Evolutionary conservation across 1,140 invertebrate genomes (phyloP).

Genomic region (Cyphomyrmex costatus): DNA sequence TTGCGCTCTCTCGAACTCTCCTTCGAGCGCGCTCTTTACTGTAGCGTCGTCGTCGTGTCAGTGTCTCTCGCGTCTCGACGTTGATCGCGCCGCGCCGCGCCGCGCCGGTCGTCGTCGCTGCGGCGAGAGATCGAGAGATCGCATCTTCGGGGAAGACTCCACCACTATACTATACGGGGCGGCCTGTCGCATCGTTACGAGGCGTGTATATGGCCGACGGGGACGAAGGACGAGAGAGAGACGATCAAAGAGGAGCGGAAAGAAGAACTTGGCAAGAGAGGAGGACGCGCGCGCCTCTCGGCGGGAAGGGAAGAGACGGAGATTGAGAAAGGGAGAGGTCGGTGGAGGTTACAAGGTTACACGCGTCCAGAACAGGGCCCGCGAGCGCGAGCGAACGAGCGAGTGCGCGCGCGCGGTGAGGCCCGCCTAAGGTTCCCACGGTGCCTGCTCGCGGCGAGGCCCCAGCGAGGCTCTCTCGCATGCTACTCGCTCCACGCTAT

Average conservation of each 20-base stretch:
- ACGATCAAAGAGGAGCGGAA: slow-evolving; percentile 24
- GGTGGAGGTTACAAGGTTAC: slow-evolving; percentile 86
- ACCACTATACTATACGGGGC: neutral
- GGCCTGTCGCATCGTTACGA: slow-evolving; percentile 32
- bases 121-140: slow-evolving; percentile 51
- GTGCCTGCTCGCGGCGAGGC: slow-evolving; percentile 85
- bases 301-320: slow-evolving; percentile 57
- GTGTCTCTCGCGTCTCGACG: slow-evolving; percentile 31
- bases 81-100: neutral
- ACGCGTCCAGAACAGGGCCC: slow-evolving; percentile 83
- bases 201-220: slow-evolving; percentile 28
- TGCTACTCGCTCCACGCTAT: slow-evolving; percentile 82
- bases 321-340: slow-evolving; percentile 80
- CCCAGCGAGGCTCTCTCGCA: slow-evolving; percentile 79
- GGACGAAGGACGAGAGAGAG: slow-evolving; percentile 50
- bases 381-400: slow-evolving; percentile 57
- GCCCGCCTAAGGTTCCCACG: slow-evolving; percentile 86
- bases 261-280: slow-evolving; percentile 47
- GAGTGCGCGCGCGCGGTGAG: slow-evolving; percentile 69
- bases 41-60: slow-evolving; percentile 24
- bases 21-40: slow-evolving; percentile 4
- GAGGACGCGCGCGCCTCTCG: slow-evolving; percentile 41
- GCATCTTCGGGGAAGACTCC: slow-evolving; percentile 12
- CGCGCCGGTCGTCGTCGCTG: neutral
- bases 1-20: neutral